Evolutionary conservation across 2,797 vertebrate species (phyloP).

Genomic region (Manis pentadactyla): DNA sequence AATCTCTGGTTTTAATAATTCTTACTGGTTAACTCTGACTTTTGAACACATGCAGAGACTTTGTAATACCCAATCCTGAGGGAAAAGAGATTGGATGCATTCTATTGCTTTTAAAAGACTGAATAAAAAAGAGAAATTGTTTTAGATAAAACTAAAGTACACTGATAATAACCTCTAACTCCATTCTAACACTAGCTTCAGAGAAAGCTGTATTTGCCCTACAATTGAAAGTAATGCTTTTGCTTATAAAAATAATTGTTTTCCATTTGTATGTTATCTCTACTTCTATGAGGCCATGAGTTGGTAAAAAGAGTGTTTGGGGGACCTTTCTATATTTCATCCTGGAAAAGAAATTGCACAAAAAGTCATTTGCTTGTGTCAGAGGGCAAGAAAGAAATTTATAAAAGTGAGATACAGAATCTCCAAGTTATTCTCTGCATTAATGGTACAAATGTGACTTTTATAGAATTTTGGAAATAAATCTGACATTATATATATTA

Average conservation of each 20-base stretch:
- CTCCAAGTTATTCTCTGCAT: background rate
- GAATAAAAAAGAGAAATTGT: background rate
- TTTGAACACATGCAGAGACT: background rate
- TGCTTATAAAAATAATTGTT: background rate
- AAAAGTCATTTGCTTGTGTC: background rate
- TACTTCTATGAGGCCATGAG: background rate
- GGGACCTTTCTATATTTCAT: background rate
- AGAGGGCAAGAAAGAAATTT: slow-evolving; percentile 7
- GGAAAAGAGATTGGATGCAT: background rate
- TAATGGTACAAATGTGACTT: background rate
- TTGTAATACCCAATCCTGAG: background rate
- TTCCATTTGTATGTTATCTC: background rate
- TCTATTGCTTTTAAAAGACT: background rate
- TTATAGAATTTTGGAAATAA: slow-evolving; percentile 9
- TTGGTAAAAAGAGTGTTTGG: background rate
- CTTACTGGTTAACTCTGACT: background rate
- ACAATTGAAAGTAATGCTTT: background rate
- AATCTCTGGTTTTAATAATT: background rate
- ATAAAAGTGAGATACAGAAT: background rate
- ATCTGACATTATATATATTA: background rate
- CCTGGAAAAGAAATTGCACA: slow-evolving; percentile 9
- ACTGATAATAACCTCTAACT: background rate
- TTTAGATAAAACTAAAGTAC: background rate
- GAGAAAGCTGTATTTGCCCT: background rate
- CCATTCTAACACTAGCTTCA: background rate